Conservation (phyloP, 2,113 vertebrate genomes). For the human region GRCh38 chr4:93269001-93269500, state of each 20-base stretch:
- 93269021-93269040: not conserved
- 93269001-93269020: slow-evolving; percentile 32
- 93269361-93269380: not conserved
- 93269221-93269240: not conserved
- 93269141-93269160: not conserved
- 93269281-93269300: not conserved
- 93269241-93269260: not conserved
- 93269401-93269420: not conserved
- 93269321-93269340: not conserved
- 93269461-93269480: not conserved
- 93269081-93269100: slow-evolving; percentile 22
- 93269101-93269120: slow-evolving; percentile 32
- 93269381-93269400: not conserved
- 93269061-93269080: slow-evolving; percentile 15
- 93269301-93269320: not conserved
- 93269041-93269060: slow-evolving; percentile 42
- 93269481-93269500: not conserved
- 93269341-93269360: not conserved
- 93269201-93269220: not conserved
- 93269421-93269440: not conserved
- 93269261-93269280: not conserved
- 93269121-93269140: not conserved
- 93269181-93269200: not conserved
- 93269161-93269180: not conserved
- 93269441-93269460: not conserved